These are phyloP conservation scores for Gorsachius goisagi DNA, from an alignment of 2,113 vertebrate genomes.

Conservation along the genomic window DNA sequence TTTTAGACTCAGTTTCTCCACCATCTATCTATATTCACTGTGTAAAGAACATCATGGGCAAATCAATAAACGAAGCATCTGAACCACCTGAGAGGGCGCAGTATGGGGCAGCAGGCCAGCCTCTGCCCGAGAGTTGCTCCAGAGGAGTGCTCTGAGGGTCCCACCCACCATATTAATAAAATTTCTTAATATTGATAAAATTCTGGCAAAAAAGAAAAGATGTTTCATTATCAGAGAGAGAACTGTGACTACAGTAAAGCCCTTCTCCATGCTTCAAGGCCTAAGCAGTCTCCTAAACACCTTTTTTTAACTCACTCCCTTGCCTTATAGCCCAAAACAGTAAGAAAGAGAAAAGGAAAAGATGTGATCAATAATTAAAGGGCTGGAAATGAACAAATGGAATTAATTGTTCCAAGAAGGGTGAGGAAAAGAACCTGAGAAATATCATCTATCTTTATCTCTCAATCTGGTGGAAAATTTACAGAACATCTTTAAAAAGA, in stretches of 20 bases:
- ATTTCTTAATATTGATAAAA: not conserved
- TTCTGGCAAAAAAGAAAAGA: not conserved
- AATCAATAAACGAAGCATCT: not conserved
- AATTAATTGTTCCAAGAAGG: slow-evolving; percentile 39
- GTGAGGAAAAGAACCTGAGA: slow-evolving; percentile 24
- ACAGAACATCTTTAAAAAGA: slow-evolving; percentile 15
- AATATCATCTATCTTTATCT: slow-evolving; percentile 43
- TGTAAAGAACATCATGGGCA: not conserved
- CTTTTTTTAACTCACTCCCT: not conserved
- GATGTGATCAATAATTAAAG: slow-evolving; percentile 33
- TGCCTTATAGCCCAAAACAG: not conserved
- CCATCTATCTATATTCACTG: not conserved
- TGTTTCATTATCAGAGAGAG: not conserved
- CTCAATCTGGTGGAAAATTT: slow-evolving; percentile 40
- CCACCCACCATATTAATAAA: not conserved
- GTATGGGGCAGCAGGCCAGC: not conserved
- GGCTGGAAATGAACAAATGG: slow-evolving; percentile 42
- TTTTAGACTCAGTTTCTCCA: not conserved
- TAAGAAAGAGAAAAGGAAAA: slow-evolving; percentile 13
- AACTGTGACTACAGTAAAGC: not conserved
- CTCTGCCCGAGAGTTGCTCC: not conserved
- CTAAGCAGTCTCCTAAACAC: not conserved
- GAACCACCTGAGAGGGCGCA: not conserved
- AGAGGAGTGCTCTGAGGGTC: not conserved
- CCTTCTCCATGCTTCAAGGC: not conserved